Evolutionary conservation across 2,113 vertebrate genomes (phyloP).

Genomic region (Cricetomys ansorgei): DNA sequence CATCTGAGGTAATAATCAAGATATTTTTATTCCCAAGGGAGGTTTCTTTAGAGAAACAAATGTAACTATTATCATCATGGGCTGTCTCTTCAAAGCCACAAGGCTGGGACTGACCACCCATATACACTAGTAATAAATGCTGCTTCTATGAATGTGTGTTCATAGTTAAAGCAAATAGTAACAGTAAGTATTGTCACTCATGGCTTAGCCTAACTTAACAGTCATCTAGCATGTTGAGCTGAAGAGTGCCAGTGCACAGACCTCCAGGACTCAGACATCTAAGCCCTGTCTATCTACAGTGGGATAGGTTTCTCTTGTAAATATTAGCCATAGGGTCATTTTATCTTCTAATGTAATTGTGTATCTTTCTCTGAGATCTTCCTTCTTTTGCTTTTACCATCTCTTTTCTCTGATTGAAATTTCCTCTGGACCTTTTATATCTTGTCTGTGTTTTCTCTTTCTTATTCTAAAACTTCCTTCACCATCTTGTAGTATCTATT

Average conservation of each 20-base stretch:
- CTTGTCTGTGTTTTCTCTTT: neutral
- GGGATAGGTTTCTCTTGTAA: neutral
- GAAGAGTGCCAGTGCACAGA: neutral
- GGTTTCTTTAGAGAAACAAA: neutral
- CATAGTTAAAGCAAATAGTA: neutral
- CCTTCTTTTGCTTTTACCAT: slow-evolving; percentile 9
- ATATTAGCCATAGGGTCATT: neutral
- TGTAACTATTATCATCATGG: neutral
- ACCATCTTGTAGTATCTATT: slow-evolving; percentile 43
- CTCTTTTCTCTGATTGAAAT: slow-evolving; percentile 45
- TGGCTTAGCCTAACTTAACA: neutral
- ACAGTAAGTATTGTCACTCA: neutral
- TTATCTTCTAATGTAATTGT: neutral
- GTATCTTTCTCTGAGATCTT: neutral
- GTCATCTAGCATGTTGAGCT: neutral
- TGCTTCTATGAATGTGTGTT: neutral
- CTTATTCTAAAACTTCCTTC: slow-evolving; percentile 12
- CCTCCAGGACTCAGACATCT: neutral
- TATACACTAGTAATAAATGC: neutral
- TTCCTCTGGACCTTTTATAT: neutral
- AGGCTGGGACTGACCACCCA: neutral
- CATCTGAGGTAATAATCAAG: neutral
- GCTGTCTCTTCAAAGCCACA: neutral
- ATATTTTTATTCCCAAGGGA: neutral
- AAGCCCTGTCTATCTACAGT: neutral